Evolutionary conservation across 2,888 invertebrate species (phyloP), one percentile per base, ranked within the genome.

Genomic region (Torymus auratus): DNA sequence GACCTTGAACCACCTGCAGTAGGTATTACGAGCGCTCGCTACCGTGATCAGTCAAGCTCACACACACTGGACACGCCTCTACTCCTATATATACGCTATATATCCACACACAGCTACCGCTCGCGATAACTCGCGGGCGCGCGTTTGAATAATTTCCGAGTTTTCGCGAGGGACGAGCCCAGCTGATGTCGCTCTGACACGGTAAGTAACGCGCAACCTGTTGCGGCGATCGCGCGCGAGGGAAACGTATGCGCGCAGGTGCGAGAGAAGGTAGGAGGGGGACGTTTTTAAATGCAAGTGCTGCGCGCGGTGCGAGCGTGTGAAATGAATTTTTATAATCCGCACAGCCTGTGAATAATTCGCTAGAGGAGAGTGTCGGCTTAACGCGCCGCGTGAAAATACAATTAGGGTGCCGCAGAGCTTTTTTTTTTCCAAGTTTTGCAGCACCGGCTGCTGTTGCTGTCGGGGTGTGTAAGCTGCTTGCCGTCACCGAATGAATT

Each of bases 321-420:
- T 71, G 60, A 50, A 71, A 50, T 41, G 60, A 71, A 71, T 71
- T 71, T 60, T 71, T 71, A 71, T 71, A 60, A 71, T 71, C 50
- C 70, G 61, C 20, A 15, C 41, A 41, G 41, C 41, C 41, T 41
- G 41, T 41, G 41, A 41, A 41, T 41, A 41, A 41, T 41, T 5
- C 41, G 41, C 7, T 5, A 41, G 41, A 41, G 41, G 7, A 41
- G 41, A 41, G 7, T 41, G 41, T 41, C 41, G 41, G 41, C 5
- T 41, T 41, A 41, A 41, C 41, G 41, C 41, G 41, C 5, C 7
- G 41, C 41, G 41, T 41, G 41, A 41, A 41, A 41, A 41, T 41
- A 41, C 41, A 41, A 41, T 41, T 41, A 41, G 41, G 41, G 41
- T 41, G 41, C 7, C 41, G 41, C 7, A 41, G 7, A 41, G 41